A percentile compares a stretch with the other conserved stretches of the same genome.
Evolutionary conservation across 2,797 vertebrate genomes (phyloP).

Genomic region (Poeciliopsis turneri): DNA sequence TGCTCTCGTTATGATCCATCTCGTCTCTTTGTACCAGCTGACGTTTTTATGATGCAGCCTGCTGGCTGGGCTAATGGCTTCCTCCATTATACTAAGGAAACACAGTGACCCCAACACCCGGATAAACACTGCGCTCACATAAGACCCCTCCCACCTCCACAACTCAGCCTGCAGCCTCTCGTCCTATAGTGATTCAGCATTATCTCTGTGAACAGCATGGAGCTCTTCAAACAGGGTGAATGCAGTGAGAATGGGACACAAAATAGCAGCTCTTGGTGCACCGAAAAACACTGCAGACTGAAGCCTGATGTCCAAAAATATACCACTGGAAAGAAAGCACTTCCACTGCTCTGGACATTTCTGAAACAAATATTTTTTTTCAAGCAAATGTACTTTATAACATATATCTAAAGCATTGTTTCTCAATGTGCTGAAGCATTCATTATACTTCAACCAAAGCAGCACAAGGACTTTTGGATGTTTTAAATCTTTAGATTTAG

Average conservation of each 20-base stretch:
- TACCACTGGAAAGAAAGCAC: neutral
- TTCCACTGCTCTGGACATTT: neutral
- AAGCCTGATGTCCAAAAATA: neutral
- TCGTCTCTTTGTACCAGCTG: constrained; percentile 68
- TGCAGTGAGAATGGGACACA: neutral
- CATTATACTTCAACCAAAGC: neutral
- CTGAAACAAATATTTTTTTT: neutral
- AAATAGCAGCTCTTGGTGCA: constrained; percentile 4
- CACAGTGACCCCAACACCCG: constrained; percentile 63
- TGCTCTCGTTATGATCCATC: constrained; percentile 72
- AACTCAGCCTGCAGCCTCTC: constrained; percentile 2
- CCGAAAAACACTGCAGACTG: neutral
- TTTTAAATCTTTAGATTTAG: neutral
- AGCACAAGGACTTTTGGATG: neutral
- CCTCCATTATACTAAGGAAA: constrained; percentile 69
- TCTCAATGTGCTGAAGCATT: neutral
- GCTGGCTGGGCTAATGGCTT: constrained; percentile 71
- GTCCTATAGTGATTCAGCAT: constrained; percentile 14
- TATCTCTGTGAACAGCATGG: neutral
- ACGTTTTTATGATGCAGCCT: constrained; percentile 71
- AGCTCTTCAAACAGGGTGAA: neutral
- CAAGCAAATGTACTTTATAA: neutral
- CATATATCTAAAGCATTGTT: neutral
- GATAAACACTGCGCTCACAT: constrained; percentile 51
- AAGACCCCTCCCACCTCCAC: constrained; percentile 19